These are phyloP conservation scores for Pseudomyrmex sp. DNA, from an alignment of 1,140 invertebrate species.

Conservation along the genomic window DNA sequence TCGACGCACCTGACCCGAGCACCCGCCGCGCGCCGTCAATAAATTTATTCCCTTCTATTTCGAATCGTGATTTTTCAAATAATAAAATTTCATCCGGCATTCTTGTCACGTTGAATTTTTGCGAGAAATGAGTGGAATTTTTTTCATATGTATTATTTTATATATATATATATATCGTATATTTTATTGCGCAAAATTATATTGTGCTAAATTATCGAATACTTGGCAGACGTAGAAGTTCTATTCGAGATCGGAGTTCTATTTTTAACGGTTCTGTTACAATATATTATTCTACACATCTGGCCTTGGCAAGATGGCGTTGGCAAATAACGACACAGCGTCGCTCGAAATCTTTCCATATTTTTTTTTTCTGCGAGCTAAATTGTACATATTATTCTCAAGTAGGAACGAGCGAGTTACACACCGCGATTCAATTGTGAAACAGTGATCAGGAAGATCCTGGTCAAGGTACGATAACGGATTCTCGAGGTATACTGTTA, in stretches of 20 bases:
- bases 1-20: slow-evolving; percentile 70
- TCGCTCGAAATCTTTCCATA: not conserved
- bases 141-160: not conserved
- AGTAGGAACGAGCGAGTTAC: no score
- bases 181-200: not conserved
- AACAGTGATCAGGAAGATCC: slow-evolving; percentile 69
- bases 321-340: no score
- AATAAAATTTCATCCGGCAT: not conserved
- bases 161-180: no score
- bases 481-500: slow-evolving; percentile 81
- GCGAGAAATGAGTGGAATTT: not conserved
- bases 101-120: not conserved
- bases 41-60: not conserved
- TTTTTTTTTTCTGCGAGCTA: not conserved
- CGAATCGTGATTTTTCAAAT: not conserved
- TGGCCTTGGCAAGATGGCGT: not conserved
- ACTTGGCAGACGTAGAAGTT: no score
- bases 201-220: not conserved
- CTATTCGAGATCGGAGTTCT: no score
- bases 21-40: not conserved
- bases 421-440: slow-evolving; percentile 39
- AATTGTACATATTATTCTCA: slow-evolving; percentile 13
- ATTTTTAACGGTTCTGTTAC: not conserved
- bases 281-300: not conserved
- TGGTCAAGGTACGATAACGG: slow-evolving; percentile 78